Percentiles rank a stretch among this genome's conserved stretches.
Evolutionary conservation across 2,113 vertebrate genomes (phyloP).

Genomic region (Trichomycterus rosablanca): DNA sequence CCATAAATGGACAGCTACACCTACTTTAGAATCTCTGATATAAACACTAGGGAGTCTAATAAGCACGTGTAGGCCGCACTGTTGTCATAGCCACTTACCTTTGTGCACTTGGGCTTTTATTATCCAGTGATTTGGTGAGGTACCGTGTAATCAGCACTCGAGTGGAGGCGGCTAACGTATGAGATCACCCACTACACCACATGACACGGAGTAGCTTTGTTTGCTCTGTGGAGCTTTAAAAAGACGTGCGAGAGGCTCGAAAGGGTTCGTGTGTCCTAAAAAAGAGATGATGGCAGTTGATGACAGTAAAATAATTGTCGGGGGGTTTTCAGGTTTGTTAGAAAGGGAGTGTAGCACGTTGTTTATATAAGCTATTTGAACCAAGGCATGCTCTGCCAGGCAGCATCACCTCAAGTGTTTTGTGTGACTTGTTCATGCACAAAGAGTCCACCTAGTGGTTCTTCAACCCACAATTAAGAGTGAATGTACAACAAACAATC

Average conservation of each 20-base stretch:
- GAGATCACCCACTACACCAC: slow-evolving; percentile 17
- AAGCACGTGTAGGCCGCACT: slow-evolving; percentile 8
- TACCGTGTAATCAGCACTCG: slow-evolving; percentile 22
- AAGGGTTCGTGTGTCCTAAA: not conserved
- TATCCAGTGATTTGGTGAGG: slow-evolving; percentile 8
- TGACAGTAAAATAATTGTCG: not conserved
- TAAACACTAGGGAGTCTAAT: slow-evolving; percentile 13
- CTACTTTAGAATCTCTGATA: not conserved
- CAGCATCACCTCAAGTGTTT: not conserved
- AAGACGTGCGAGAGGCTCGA: not conserved
- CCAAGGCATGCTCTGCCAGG: not conserved
- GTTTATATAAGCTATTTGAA: not conserved
- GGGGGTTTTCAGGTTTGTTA: slow-evolving; percentile 3
- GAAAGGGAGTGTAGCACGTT: not conserved
- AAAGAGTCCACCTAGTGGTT: slow-evolving; percentile 19
- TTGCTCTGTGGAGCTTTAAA: not conserved
- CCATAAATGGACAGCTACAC: slow-evolving; percentile 25
- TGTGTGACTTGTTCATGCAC: not conserved
- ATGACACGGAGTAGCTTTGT: too few species aligned
- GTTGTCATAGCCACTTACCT: slow-evolving; percentile 19
- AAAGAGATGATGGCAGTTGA: not conserved
- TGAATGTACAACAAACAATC: too few species aligned
- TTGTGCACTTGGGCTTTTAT: slow-evolving; percentile 9
- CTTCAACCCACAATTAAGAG: not conserved
- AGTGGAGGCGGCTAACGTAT: slow-evolving; percentile 17